phyloP scores from a whole-genome alignment of 1,140 invertebrate genomes.

The Psix sp. region DNA sequence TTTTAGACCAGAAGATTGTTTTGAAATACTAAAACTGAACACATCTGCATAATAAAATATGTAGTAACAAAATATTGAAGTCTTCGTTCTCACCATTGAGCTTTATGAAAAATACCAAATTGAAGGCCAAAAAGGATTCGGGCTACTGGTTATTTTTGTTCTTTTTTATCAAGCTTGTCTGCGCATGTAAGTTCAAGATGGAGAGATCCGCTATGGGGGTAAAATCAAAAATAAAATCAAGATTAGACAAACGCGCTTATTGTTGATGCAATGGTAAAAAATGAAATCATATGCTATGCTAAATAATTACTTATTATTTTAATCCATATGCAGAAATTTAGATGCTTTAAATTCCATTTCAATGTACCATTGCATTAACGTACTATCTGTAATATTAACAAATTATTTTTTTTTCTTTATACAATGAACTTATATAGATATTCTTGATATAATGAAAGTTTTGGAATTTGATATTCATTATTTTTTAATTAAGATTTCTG shows the following conservation, averaged over 20 bases:
- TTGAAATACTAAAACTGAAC: too few relatives aligned
- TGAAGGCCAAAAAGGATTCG: constrained; percentile 24
- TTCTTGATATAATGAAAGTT: neutral
- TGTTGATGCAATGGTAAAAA: constrained; percentile 22
- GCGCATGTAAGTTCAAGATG: constrained; percentile 62
- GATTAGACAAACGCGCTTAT: constrained; percentile 45
- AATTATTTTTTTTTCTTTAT: too few relatives aligned
- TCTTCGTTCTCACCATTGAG: constrained; percentile 36
- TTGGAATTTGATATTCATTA: too few relatives aligned
- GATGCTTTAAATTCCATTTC: constrained; percentile 18
- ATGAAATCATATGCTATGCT: constrained; percentile 2
- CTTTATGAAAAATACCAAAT: constrained; percentile 3
- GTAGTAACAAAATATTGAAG: constrained; percentile 13
- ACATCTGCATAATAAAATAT: neutral
- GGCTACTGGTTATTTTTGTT: constrained; percentile 51
- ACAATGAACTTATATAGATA: neutral
- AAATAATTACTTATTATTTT: constrained; percentile 1
- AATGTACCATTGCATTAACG: constrained; percentile 41
- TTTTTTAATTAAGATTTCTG: too few relatives aligned
- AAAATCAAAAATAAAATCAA: constrained; percentile 39
- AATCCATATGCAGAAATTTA: constrained; percentile 12
- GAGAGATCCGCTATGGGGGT: constrained; percentile 64
- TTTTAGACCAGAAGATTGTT: too few relatives aligned
- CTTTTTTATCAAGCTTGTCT: constrained; percentile 63
- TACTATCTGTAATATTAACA: constrained; percentile 14